These are phyloP conservation scores for Eptesicus fuscus DNA, from an alignment of 2,113 vertebrate species.

Conservation along the genomic window DNA sequence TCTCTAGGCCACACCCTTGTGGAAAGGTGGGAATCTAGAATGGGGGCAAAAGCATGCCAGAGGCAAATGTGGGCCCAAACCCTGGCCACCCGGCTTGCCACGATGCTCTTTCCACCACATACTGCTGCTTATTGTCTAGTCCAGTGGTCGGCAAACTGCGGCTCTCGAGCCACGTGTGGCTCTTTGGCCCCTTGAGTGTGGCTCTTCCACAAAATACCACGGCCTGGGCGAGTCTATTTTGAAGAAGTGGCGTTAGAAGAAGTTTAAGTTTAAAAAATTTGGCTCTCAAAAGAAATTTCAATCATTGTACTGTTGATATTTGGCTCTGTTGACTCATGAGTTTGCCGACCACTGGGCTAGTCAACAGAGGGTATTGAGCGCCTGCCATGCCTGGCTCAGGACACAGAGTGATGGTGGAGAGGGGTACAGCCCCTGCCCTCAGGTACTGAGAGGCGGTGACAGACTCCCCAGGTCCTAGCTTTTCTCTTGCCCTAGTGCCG, in stretches of 20 bases:
- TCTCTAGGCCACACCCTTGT: not conserved
- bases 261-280: no score
- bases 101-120: not conserved
- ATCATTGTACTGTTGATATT: no score
- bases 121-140: not conserved
- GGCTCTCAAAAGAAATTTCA: no score
- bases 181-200: no score
- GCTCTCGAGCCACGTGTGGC: no score
- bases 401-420: not conserved
- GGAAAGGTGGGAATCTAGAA: not conserved
- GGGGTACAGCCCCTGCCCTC: not conserved
- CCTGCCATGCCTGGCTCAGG: not conserved
- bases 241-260: no score
- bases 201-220: no score
- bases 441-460: not conserved
- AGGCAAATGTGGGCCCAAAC: not conserved
- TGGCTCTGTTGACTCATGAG: no score
- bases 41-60: fast-evolving
- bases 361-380: not conserved
- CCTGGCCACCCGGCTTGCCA: not conserved
- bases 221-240: no score
- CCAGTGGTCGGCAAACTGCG: no score
- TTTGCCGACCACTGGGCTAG: not conserved
- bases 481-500: not conserved
- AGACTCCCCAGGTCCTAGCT: not conserved